phyloP scores from a whole-genome alignment of 2,113 vertebrate species.

The Furnarius figulus region DNA sequence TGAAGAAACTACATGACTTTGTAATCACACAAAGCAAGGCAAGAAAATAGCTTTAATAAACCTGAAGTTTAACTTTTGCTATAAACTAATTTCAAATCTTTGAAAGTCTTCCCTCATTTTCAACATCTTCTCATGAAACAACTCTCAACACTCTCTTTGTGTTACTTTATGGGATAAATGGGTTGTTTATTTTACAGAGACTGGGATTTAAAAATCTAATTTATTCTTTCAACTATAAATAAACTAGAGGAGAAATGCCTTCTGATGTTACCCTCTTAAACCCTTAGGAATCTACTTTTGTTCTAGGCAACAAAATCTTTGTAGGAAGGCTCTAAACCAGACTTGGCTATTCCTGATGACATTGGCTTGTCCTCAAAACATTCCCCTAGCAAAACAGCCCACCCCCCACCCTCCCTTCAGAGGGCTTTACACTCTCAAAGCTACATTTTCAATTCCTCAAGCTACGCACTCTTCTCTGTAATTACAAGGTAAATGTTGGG shows the following conservation, averaged over 20 bases:
- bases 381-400: neutral
- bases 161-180: neutral
- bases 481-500: neutral
- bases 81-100: neutral
- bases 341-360: neutral
- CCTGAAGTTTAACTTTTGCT: neutral
- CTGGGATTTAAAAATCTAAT: neutral
- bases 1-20: neutral
- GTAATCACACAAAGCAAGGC: neutral
- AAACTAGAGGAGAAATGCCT: conserved; percentile 18
- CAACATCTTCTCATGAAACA: neutral
- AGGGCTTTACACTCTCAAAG: neutral
- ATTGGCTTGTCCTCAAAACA: neutral
- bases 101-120: neutral
- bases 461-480: neutral
- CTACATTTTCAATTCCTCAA: neutral
- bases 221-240: neutral
- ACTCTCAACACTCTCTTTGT: neutral
- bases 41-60: neutral
- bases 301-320: neutral
- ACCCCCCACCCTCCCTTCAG: neutral
- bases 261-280: neutral
- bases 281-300: neutral
- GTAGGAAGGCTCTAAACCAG: neutral
- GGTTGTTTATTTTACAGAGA: neutral